These are phyloP conservation scores for Henricia sp. DNA, from an alignment of 53 echinoderm and acorn worm genomes.

Conservation along the genomic window DNA sequence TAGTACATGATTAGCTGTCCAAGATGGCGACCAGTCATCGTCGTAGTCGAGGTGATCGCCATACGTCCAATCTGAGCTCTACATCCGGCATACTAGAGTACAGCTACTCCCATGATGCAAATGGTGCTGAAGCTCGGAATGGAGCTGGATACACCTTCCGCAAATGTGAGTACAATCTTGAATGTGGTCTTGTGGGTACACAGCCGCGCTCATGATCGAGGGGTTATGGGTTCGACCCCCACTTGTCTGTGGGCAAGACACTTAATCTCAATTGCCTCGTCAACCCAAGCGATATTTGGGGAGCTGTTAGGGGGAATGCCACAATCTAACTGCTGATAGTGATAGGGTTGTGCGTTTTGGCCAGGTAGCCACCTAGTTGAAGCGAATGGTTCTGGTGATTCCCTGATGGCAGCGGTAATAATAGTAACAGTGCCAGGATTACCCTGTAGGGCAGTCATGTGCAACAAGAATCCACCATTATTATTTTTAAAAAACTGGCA, in stretches of 20 bases:
- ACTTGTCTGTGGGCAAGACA: neutral
- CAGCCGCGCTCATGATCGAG: neutral
- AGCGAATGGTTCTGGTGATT: too few species aligned
- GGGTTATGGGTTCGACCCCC: neutral
- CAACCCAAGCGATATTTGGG: neutral
- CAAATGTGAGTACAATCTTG: conserved; percentile 24
- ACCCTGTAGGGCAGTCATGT: too few species aligned
- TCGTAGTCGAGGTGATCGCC: conserved; percentile 74
- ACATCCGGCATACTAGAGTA: conserved; percentile 74
- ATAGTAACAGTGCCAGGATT: too few species aligned
- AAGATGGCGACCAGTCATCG: conserved; percentile 70
- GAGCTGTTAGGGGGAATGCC: too few species aligned
- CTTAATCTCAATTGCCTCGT: neutral
- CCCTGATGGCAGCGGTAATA: too few species aligned
- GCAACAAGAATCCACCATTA: too few species aligned
- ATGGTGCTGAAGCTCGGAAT: neutral
- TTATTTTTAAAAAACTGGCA: too few species aligned
- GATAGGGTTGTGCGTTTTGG: too few species aligned
- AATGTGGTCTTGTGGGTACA: neutral
- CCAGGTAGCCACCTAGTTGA: too few species aligned
- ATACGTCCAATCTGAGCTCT: conserved; percentile 70
- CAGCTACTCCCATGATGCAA: conserved; percentile 59
- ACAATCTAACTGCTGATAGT: too few species aligned
- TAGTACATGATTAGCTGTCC: conserved; percentile 3
- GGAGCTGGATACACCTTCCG: conserved; percentile 23